Base-by-base conservation (phyloP, 2,113 vertebrate species). In the Chamaetylas fuelleborni region DNA sequence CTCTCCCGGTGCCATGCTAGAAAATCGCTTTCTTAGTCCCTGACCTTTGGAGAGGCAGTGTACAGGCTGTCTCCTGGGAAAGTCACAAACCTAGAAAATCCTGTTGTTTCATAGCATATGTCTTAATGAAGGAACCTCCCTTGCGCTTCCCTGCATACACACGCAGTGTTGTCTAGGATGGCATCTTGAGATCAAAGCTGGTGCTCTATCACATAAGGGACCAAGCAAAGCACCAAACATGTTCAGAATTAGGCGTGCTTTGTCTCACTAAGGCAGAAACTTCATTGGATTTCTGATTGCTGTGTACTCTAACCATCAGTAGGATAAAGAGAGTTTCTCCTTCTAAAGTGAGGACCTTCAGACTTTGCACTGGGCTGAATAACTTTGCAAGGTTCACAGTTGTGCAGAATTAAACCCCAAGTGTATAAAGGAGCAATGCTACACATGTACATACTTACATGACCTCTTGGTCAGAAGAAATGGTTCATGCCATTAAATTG, bases 61-160 rank as follows among this genome's bases (percentile, higher is more conserved):
- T 25, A 66, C 0, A 0, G 60, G 9, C 28, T 85, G 9, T 64
- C 28, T 74, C 40, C 61, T 65, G 86, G 83, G 69, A 95, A 91
- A 95, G n/a, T 26, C 3, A 31, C 10, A 84, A 94, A 42, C 40
- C 60, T 45, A 33, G 93, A 88, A 80, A 72, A 90, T 42, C 65
- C 43, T 79, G 40, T 45, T 81, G 73, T 92, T 73, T 92, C 57
- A 24, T 12, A 40, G 31, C 1, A 5, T 74, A 3, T 51, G 38
- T 84, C 48, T 78, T 58, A 71, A 86, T 81, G 56, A 60, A 81
- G 26, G 53, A 78, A 67, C 11, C 47, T 81, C 24, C 67, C 43
- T 71, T 73, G 19, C 51, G 12, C 64, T 80, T 90, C 80, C 47
- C 90, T 3, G 4, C 43, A 31, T 61, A 23, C 4, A 12, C 13